A percentile compares a stretch with the other conserved stretches of the same genome.
Conservation (phyloP, 92 coral and sea anemone genomes). For the Plumapathes pennacea region DNA sequence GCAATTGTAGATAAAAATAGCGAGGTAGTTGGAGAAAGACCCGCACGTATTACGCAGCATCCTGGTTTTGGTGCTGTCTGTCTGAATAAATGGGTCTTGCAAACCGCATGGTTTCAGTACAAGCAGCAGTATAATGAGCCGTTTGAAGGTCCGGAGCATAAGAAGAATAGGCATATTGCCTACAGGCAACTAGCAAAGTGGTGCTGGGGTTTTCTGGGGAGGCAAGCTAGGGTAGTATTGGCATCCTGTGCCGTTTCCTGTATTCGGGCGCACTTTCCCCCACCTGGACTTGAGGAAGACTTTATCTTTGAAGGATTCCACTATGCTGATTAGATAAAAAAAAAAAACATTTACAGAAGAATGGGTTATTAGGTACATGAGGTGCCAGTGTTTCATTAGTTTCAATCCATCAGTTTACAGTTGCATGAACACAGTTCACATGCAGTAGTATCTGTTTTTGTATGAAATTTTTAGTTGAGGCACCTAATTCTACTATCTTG, state of each 20-base stretch:
- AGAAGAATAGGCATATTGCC: conserved; percentile 33
- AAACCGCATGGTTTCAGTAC: conserved; percentile 28
- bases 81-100: conserved; percentile 18
- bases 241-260: conserved; percentile 28
- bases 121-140: conserved; percentile 20
- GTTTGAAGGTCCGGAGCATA: conserved; percentile 29
- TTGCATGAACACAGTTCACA: too few species aligned
- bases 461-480: too few species aligned
- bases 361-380: too few species aligned
- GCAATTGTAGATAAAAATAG: conserved; percentile 3
- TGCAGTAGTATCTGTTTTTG: too few species aligned
- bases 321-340: too few species aligned
- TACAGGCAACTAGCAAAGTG: conserved; percentile 32
- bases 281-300: conserved; percentile 25
- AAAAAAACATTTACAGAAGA: too few species aligned
- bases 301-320: conserved; percentile 21
- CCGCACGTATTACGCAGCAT: not conserved
- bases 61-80: conserved; percentile 17
- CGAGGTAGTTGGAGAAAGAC: conserved; percentile 21
- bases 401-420: too few species aligned
- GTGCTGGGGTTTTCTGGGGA: conserved; percentile 29
- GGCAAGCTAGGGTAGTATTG: conserved; percentile 24
- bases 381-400: too few species aligned
- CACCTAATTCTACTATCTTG: too few species aligned
- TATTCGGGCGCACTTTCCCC: conserved; percentile 37